These are phyloP conservation scores for Ridgeia piscesae DNA, from an alignment of 1,140 invertebrate species.

Conservation along the genomic window DNA sequence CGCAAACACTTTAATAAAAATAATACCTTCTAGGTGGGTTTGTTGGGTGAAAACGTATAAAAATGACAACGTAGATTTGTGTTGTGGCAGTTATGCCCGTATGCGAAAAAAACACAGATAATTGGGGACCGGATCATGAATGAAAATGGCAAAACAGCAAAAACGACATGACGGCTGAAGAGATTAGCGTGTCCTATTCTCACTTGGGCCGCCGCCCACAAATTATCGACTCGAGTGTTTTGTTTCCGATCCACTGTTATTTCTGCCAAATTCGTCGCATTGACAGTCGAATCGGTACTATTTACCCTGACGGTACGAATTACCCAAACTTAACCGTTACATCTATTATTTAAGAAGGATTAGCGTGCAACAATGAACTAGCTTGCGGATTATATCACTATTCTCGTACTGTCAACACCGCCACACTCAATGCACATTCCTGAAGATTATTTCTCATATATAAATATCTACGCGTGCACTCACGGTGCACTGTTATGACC, in stretches of 20 bases:
- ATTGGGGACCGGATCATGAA: too few relatives aligned
- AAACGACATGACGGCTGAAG: too few relatives aligned
- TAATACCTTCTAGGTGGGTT: too few relatives aligned
- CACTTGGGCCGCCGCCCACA: neutral
- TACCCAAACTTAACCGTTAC: too few relatives aligned
- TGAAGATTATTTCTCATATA: neutral
- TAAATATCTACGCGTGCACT: neutral
- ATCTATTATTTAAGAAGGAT: neutral
- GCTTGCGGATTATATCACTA: neutral
- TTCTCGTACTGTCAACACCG: neutral
- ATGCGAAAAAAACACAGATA: too few relatives aligned
- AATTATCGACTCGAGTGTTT: neutral
- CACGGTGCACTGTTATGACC: neutral
- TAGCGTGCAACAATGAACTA: neutral
- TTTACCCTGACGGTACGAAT: neutral
- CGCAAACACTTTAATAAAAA: too few relatives aligned
- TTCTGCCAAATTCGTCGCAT: neutral
- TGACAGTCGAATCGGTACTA: neutral
- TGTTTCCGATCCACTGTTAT: neutral
- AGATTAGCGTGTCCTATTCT: too few relatives aligned
- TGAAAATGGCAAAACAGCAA: too few relatives aligned
- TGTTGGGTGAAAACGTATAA: too few relatives aligned
- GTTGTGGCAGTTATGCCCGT: too few relatives aligned
- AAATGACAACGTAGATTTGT: too few relatives aligned
- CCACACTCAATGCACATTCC: neutral